These are phyloP conservation scores for Drosophila sturtevanti DNA, from an alignment of 1,140 invertebrate species.

Conservation along the genomic window DNA sequence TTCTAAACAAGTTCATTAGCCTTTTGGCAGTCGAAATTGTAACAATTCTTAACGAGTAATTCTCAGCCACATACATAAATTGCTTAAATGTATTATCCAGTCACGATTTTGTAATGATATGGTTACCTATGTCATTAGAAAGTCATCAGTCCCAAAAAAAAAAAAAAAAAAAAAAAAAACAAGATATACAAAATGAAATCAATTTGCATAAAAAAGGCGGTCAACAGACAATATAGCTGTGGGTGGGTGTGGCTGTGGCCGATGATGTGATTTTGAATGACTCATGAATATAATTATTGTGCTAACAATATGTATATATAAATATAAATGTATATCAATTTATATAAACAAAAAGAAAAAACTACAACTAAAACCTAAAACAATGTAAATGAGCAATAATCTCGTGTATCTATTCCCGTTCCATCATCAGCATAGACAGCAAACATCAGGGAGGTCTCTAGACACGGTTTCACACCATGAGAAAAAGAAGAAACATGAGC, in stretches of 20 bases:
- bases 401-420: slow-evolving; percentile 16
- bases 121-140: background rate
- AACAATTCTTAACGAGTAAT: no score
- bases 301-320: no score
- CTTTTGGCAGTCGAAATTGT: no score
- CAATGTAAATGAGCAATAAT: background rate
- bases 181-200: slow-evolving; percentile 47
- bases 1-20: no score
- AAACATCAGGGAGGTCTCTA: slow-evolving; percentile 26
- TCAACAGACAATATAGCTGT: slow-evolving; percentile 16
- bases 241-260: slow-evolving; percentile 20
- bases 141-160: background rate
- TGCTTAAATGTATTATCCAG: background rate
- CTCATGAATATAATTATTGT: slow-evolving; percentile 1
- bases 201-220: slow-evolving; percentile 43
- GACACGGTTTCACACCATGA: background rate
- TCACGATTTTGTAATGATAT: background rate
- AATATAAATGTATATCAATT: no score
- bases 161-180: background rate
- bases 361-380: slow-evolving; percentile 1
- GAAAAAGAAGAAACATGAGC: background rate
- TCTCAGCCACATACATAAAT: no score
- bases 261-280: slow-evolving; percentile 8
- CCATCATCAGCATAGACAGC: no score
- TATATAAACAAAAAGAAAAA: slow-evolving; percentile 3